These are phyloP conservation scores for Dolichallabes microphthalmus DNA, from an alignment of 2,113 vertebrate species.

Conservation along the genomic window DNA sequence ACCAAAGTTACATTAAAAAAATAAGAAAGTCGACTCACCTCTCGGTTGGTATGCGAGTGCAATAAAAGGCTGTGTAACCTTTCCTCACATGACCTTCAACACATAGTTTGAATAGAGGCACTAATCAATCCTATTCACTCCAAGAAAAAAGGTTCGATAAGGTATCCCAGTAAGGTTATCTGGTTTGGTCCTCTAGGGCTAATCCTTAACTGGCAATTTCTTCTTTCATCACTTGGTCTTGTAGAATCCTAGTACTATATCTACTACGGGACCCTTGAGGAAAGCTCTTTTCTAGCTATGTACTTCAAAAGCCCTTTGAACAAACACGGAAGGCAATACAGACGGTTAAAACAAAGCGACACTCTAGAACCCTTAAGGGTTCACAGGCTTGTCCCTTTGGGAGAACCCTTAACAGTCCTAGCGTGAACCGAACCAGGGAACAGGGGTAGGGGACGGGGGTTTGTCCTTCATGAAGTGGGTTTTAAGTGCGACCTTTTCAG, in stretches of 20 bases:
- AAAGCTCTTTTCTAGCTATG: not conserved
- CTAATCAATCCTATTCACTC: not conserved
- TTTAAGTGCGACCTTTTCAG: not conserved
- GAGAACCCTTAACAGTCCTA: not conserved
- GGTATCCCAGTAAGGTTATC: not conserved
- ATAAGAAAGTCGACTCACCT: not conserved
- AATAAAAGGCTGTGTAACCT: not conserved
- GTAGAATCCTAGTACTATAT: not conserved
- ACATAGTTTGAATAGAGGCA: constrained; percentile 3
- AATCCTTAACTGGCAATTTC: not conserved
- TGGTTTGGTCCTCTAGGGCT: not conserved
- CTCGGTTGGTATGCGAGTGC: not conserved
- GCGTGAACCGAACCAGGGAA: not conserved
- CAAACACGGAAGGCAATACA: not conserved
- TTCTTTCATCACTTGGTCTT: not conserved
- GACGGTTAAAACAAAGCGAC: too few relatives aligned
- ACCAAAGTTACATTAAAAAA: not conserved
- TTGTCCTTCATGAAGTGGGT: not conserved
- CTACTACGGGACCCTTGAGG: not conserved
- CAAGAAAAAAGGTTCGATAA: not conserved
- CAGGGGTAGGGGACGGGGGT: not conserved
- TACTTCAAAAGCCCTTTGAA: constrained; percentile 12
- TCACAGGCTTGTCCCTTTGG: not conserved
- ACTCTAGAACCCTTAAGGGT: not conserved
- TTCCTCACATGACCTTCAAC: constrained; percentile 5